Conservation (phyloP, 1,140 invertebrate genomes). For the Leptopilina boulardi region DNA sequence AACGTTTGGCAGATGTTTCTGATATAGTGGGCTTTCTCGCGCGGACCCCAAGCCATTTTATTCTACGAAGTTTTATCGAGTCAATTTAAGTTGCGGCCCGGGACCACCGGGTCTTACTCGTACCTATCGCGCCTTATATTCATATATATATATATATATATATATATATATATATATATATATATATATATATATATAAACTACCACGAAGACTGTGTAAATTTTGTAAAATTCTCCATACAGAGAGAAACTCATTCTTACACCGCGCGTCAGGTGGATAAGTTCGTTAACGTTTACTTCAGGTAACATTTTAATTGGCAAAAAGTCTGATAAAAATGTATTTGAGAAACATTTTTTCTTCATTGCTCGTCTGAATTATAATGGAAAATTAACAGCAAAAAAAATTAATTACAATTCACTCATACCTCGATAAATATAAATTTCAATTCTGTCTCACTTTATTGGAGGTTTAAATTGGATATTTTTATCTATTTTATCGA, state of each 20-base stretch:
- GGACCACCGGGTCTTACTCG: constrained; percentile 49
- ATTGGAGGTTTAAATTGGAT: too few species aligned
- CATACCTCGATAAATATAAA: too few species aligned
- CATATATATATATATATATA: background rate
- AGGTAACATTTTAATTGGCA: background rate
- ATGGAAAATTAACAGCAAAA: too few species aligned
- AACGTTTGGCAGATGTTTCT: constrained; percentile 77
- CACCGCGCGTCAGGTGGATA: background rate
- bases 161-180: background rate
- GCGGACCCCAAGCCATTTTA: constrained; percentile 67
- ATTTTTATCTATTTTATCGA: too few species aligned
- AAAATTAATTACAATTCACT: too few species aligned
- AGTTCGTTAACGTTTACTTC: background rate
- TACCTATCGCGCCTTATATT: constrained; percentile 41
- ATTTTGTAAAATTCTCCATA: constrained; percentile 20
- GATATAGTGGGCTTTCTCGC: constrained; percentile 68
- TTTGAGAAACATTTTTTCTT: background rate
- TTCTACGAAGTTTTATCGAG: constrained; percentile 75
- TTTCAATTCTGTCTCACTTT: too few species aligned
- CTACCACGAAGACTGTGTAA: constrained; percentile 16
- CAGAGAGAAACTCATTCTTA: background rate
- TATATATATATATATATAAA: background rate
- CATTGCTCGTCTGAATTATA: too few species aligned
- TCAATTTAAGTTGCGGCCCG: constrained; percentile 75
- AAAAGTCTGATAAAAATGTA: background rate